Evolutionary conservation across 2,113 vertebrate species (phyloP).

Genomic region (Progne subis): DNA sequence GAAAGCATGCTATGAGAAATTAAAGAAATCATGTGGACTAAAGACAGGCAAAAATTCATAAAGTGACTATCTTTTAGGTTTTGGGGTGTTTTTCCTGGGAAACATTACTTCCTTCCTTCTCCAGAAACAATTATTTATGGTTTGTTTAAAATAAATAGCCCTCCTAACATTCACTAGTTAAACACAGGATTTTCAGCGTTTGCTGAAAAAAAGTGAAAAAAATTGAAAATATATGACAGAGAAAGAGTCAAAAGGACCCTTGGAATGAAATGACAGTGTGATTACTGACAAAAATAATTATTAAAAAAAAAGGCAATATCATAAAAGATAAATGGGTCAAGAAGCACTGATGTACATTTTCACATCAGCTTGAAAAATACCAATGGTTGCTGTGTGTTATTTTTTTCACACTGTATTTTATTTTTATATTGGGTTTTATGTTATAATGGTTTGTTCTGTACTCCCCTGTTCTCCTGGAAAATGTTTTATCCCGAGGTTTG

Average conservation of each 20-base stretch:
- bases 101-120: neutral
- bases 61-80: neutral
- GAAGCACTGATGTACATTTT: neutral
- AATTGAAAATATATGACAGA: neutral
- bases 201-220: neutral
- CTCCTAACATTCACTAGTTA: fast-evolving
- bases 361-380: neutral
- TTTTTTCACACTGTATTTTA: no score
- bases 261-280: neutral
- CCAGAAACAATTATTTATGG: neutral
- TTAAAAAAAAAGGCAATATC: neutral
- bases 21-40: neutral
- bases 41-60: neutral
- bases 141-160: neutral
- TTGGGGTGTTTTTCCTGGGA: neutral
- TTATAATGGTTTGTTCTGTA: no score
- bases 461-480: no score
- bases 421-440: no score
- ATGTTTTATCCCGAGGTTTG: no score
- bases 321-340: neutral
- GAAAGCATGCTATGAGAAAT: neutral
- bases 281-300: neutral
- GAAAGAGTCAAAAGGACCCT: neutral
- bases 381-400: no score
- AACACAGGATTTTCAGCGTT: neutral